These are phyloP conservation scores for Crenichthys baileyi DNA, from an alignment of 2,797 vertebrate genomes.

Conservation along the genomic window DNA sequence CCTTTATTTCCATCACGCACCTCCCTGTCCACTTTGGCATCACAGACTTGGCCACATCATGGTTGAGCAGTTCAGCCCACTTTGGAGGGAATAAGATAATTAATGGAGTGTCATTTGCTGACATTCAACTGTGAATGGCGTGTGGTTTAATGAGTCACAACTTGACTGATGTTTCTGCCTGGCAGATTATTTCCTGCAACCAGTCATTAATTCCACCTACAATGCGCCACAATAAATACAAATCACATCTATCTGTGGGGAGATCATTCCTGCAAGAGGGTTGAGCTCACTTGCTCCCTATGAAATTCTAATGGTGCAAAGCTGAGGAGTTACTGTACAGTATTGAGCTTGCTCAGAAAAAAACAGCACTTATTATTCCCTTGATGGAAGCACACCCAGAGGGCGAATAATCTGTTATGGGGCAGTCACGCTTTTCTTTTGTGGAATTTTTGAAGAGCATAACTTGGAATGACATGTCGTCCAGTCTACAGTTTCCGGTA, in stretches of 20 bases:
- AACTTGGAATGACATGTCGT: conserved; percentile 55
- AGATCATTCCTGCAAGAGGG: conserved; percentile 49
- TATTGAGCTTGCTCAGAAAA: conserved; percentile 46
- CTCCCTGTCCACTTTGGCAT: conserved; percentile 18
- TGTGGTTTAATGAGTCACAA: conserved; percentile 36
- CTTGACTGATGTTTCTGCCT: conserved; percentile 18
- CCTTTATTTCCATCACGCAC: conserved; percentile 29
- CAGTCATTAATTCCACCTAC: conserved; percentile 48
- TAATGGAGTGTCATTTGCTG: conserved; percentile 39
- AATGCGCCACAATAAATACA: conserved; percentile 42
- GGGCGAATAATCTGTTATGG: conserved; percentile 46
- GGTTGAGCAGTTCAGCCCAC: conserved; percentile 9
- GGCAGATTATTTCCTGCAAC: conserved; percentile 13
- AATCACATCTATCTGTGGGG: conserved; percentile 46
- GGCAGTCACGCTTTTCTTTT: conserved; percentile 38
- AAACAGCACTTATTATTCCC: conserved; percentile 51
- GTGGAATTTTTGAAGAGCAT: conserved; percentile 41
- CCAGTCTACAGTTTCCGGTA: conserved; percentile 49
- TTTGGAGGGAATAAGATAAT: not conserved
- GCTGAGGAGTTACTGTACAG: conserved; percentile 47
- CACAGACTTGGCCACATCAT: conserved; percentile 29
- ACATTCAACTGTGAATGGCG: conserved; percentile 31
- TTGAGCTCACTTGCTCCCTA: conserved; percentile 69
- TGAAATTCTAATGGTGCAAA: conserved; percentile 67
- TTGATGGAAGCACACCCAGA: conserved; percentile 43